These are phyloP conservation scores for Polydrusus tereticollis DNA, from an alignment of 2,888 invertebrate species.

Conservation along the genomic window DNA sequence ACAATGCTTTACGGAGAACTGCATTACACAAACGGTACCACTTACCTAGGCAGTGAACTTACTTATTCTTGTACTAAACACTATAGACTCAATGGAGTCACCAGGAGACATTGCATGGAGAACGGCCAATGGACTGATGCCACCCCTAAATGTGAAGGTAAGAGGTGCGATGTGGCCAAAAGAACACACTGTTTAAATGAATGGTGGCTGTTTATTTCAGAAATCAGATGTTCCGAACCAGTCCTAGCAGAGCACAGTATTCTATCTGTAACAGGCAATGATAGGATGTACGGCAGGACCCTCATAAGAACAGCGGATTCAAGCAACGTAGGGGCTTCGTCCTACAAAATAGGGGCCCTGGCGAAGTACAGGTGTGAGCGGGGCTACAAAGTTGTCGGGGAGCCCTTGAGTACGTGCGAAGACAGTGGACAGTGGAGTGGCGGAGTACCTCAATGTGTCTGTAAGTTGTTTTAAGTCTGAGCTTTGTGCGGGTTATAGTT, in stretches of 20 bases:
- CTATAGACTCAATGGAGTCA: constrained; percentile 83
- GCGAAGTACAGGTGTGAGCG: constrained; percentile 91
- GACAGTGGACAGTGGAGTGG: constrained; percentile 90
- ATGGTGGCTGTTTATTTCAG: constrained; percentile 67
- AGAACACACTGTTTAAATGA: not conserved
- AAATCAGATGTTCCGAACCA: constrained; percentile 90
- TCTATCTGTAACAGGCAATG: constrained; percentile 90
- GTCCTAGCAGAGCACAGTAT: constrained; percentile 86
- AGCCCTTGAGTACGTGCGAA: constrained; percentile 87
- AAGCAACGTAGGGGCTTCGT: constrained; percentile 76
- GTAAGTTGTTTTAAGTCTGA: constrained; percentile 75
- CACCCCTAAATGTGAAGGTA: constrained; percentile 90
- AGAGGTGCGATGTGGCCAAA: not conserved
- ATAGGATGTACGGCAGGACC: constrained; percentile 89
- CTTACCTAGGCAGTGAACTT: constrained; percentile 85
- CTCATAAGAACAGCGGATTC: constrained; percentile 81
- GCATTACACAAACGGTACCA: constrained; percentile 82
- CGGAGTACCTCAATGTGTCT: constrained; percentile 84
- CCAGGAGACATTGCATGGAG: constrained; percentile 79
- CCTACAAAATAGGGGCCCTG: constrained; percentile 87
- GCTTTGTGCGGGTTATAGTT: not conserved
- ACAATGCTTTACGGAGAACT: constrained; percentile 83
- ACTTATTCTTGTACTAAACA: constrained; percentile 84
- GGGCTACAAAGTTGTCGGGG: constrained; percentile 89
- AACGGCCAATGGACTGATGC: constrained; percentile 87